Evolutionary conservation across 1,140 invertebrate genomes (phyloP).

Genomic region (Drosophila serrata): DNA sequence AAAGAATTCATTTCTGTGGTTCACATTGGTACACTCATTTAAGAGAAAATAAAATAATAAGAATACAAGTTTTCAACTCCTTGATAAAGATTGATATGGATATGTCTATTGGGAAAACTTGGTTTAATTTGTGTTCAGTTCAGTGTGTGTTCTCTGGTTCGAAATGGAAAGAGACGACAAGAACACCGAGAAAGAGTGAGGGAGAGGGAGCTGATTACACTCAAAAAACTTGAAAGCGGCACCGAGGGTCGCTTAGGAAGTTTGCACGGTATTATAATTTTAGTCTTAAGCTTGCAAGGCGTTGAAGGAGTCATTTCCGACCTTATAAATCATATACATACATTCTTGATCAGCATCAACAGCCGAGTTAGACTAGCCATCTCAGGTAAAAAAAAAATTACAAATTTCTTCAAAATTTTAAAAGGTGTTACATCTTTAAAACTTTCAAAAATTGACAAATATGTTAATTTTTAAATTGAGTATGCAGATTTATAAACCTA

Average conservation of each 20-base stretch:
- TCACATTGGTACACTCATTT: not conserved
- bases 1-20: not conserved
- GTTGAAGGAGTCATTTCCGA: not conserved
- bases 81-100: no score
- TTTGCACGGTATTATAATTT: not conserved
- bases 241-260: not conserved
- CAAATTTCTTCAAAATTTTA: not conserved
- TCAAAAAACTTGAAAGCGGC: not conserved
- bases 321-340: not conserved
- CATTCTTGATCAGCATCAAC: not conserved
- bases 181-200: not conserved
- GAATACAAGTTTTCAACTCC: not conserved
- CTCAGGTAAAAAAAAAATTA: not conserved
- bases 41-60: not conserved
- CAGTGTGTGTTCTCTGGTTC: not conserved
- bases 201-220: not conserved
- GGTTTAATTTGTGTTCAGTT: no score
- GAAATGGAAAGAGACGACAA: slow-evolving; percentile 5
- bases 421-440: no score
- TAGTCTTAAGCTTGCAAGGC: not conserved
- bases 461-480: no score
- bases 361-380: not conserved
- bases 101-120: not conserved
- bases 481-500: no score
- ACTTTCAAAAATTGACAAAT: no score